Percentiles rank a stretch among this genome's conserved stretches.
phyloP scores from a whole-genome alignment of 2,797 vertebrate species.

The Hemibagrus guttatus region DNA sequence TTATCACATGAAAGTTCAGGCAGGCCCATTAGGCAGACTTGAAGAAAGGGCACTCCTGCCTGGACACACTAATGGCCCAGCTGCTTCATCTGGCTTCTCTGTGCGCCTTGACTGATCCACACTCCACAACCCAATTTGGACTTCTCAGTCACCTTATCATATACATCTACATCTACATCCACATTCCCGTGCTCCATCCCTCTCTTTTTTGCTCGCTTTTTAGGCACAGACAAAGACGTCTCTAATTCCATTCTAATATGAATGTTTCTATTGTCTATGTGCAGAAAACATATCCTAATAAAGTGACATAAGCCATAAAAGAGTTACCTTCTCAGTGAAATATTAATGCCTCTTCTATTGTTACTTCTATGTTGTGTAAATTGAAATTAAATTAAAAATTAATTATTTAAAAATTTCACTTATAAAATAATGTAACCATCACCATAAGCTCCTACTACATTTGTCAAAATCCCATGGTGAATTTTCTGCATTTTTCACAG shows the following conservation, averaged over 20 bases:
- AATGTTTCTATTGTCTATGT: background rate
- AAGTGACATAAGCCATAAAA: conserved; percentile 14
- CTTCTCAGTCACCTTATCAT: conserved; percentile 45
- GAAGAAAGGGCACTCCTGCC: conserved; percentile 67
- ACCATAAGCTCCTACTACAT: background rate
- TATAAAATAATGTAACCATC: background rate
- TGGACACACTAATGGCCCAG: conserved; percentile 64
- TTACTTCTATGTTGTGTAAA: background rate
- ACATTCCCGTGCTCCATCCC: conserved; percentile 26
- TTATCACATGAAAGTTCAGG: conserved; percentile 75
- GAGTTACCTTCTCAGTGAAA: background rate
- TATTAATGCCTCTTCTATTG: conserved; percentile 8
- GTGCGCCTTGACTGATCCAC: conserved; percentile 32
- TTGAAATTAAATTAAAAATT: background rate
- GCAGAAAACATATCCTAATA: conserved; percentile 8
- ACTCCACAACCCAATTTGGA: conserved; percentile 49
- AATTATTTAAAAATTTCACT: background rate
- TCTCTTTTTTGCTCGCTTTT: conserved; percentile 15
- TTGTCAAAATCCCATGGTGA: background rate
- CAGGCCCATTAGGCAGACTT: conserved; percentile 64
- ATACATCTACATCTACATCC: conserved; percentile 38
- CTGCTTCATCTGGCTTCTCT: conserved; percentile 52
- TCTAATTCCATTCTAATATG: conserved; percentile 36
- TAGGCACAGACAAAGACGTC: conserved; percentile 18
- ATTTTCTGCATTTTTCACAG: background rate